Base-by-base conservation (phyloP, 2,797 vertebrate genomes). In the Arnoldichthys spilopterus region DNA sequence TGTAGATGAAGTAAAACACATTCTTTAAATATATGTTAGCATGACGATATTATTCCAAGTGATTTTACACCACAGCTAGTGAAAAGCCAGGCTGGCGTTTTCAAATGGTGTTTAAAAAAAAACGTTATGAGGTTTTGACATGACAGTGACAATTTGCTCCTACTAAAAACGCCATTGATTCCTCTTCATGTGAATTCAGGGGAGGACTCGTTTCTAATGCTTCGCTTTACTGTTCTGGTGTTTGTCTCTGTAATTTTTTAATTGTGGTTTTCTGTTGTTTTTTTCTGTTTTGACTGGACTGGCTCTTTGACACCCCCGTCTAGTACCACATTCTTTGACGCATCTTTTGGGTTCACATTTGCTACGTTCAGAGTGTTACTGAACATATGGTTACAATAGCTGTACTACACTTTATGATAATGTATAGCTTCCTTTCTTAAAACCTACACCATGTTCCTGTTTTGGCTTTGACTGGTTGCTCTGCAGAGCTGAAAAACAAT, bases 191-290 rank as follows among this genome's bases (percentile, higher is more conserved):
- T 77, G 54, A 62, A 66, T 49, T 67, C 9, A 40, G 34, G 37
- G 59, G 56, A 53, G 80, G 56, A 71, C 64, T 66, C 16, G 61
- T 59, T 63, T 71, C 47, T 64, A 70, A 18, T 73, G 70, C 66
- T 72, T 70, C 61, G 45, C 53, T 75, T 78, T 68, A 64, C 67
- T 54, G 64, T 47, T 70, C 71, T 24, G 59, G 15, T 34, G 32
- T 70, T 70, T 22, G 61, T 54, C 77, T 78, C 6, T 24, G 51
- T 81, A 16, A 78, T 62, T 51, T 58, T 68, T 22, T 51, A 72
- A 47, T 81, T 76, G 70, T 71, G 74, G 22, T 82, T n/a, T 80
- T 79, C 37, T 24, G 51, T 26, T 77, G 20, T 63, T 24, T 54
- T 78, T 32, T 78, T 72, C 69, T 72, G 61, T 47, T 47, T 53